These are phyloP conservation scores for Mobula birostris DNA, from an alignment of 2,113 vertebrate species.

Conservation along the genomic window DNA sequence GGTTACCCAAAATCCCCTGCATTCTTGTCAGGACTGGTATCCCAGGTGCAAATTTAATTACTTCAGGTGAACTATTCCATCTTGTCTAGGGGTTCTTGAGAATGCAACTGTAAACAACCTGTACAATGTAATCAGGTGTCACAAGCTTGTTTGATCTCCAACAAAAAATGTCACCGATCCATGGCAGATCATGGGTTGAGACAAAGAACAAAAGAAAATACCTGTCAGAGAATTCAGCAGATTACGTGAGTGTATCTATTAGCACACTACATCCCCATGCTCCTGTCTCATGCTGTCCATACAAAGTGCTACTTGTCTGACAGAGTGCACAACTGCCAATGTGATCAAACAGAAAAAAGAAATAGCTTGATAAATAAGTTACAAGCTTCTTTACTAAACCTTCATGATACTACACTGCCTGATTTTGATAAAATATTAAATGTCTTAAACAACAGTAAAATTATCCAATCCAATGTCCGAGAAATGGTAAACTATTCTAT, in stretches of 20 bases:
- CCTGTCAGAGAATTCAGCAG: slow-evolving; percentile 73
- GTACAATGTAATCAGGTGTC: slow-evolving; percentile 87
- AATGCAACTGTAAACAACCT: slow-evolving; percentile 85
- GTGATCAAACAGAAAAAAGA: slow-evolving; percentile 35
- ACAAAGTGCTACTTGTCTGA: slow-evolving; percentile 54
- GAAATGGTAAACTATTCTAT: not conserved
- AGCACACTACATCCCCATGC: slow-evolving; percentile 60
- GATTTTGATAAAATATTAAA: slow-evolving; percentile 34
- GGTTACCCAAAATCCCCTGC: slow-evolving; percentile 50
- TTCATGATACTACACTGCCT: not conserved
- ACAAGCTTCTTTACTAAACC: slow-evolving; percentile 29
- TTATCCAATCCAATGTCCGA: not conserved
- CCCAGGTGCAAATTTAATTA: slow-evolving; percentile 96
- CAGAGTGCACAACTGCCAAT: slow-evolving; percentile 50
- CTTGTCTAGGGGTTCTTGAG: slow-evolving; percentile 71
- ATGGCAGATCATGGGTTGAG: slow-evolving; percentile 75
- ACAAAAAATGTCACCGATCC: slow-evolving; percentile 84
- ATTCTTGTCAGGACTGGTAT: slow-evolving; percentile 74
- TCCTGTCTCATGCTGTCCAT: slow-evolving; percentile 58
- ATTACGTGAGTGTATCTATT: slow-evolving; percentile 77
- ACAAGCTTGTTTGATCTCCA: slow-evolving; percentile 84
- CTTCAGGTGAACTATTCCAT: slow-evolving; percentile 75
- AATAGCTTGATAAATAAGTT: slow-evolving; percentile 31
- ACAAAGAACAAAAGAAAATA: slow-evolving; percentile 76
- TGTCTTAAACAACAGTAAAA: not conserved